These are phyloP conservation scores for Chaetorhynchus papuensis DNA, from an alignment of 2,113 vertebrate species.

Conservation along the genomic window DNA sequence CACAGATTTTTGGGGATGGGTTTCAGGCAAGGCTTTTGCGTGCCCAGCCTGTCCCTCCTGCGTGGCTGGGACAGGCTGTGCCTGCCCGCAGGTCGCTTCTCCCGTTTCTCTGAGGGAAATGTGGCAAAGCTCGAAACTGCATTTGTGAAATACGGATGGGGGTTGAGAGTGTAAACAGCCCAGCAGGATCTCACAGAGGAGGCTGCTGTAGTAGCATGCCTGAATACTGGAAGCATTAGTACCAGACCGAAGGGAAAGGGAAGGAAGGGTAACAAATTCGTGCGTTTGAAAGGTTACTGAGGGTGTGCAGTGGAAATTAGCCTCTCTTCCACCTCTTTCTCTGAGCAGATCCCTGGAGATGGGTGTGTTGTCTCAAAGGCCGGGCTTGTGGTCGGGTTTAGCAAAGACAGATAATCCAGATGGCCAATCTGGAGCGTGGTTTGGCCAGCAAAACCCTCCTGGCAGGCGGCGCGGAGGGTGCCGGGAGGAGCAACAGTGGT, in stretches of 20 bases:
- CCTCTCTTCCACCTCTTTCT: background rate
- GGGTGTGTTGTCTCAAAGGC: background rate
- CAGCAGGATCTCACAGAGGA: background rate
- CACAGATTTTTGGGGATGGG: accelerated
- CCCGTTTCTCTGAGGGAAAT: background rate
- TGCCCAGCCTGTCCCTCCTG: background rate
- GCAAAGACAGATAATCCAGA: constrained; percentile 3
- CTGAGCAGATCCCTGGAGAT: background rate
- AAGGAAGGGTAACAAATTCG: background rate
- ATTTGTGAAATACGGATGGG: background rate
- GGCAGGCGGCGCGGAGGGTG: background rate
- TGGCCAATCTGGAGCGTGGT: constrained; percentile 1
- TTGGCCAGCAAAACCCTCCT: constrained; percentile 9
- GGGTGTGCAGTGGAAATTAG: background rate
- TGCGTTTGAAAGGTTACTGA: background rate
- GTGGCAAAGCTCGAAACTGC: background rate
- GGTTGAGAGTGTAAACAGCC: background rate
- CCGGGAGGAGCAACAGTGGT: background rate
- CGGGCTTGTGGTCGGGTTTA: background rate
- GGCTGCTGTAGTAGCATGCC: background rate
- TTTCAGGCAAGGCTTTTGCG: background rate
- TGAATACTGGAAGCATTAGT: background rate
- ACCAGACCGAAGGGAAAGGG: background rate
- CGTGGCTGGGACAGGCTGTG: background rate
- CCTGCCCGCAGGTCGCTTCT: background rate